These are phyloP conservation scores for Otus scops DNA, from an alignment of 2,797 vertebrate species.

Conservation along the genomic window DNA sequence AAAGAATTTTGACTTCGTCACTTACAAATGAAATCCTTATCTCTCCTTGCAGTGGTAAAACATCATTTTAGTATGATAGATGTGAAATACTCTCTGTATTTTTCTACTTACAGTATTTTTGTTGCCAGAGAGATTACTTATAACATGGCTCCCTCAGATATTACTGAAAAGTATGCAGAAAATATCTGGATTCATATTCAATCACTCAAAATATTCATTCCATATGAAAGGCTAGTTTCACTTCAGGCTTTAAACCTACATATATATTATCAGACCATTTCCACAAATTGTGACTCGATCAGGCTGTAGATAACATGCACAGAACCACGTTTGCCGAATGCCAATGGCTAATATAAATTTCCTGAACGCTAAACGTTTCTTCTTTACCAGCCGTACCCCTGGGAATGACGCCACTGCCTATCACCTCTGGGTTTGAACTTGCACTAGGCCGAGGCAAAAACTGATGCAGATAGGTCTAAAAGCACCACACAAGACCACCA, in stretches of 20 bases:
- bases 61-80: background rate
- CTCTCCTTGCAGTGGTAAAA: background rate
- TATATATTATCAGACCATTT: background rate
- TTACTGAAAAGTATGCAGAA: background rate
- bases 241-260: background rate
- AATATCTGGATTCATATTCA: background rate
- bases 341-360: background rate
- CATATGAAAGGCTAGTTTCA: background rate
- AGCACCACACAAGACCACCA: background rate
- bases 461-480: background rate
- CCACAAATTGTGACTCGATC: background rate
- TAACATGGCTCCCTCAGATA: background rate
- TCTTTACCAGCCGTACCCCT: background rate
- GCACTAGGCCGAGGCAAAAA: background rate
- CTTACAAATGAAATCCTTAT: background rate
- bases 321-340: background rate
- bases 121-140: background rate
- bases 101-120: background rate
- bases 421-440: background rate
- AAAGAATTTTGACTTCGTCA: background rate
- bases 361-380: background rate
- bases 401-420: background rate
- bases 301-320: background rate
- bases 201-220: background rate
- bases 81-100: background rate